Evolutionary conservation across 2,797 vertebrate species (phyloP), one percentile per base, ranked within the genome.

Genomic region (Acanthurus tractus): DNA sequence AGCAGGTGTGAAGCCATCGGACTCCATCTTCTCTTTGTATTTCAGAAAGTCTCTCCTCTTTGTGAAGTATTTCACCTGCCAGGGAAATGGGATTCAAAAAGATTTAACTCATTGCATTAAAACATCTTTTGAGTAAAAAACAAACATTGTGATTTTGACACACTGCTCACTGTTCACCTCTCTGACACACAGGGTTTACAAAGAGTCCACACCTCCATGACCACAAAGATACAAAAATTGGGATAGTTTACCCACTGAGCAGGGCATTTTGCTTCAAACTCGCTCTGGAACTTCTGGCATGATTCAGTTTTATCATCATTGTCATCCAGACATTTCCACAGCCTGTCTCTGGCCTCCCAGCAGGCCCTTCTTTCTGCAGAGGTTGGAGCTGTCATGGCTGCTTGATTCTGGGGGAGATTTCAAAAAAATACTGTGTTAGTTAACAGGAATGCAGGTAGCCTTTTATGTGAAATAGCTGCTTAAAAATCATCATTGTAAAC

Each of bases 41-140:
- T 98, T 97, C 91, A 99, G 89, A 77, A 95, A 99, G 76, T 97
- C 96, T 94, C 98, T 96, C 93, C 97, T 96, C 93, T 96, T 99
- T 84, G 86, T 74, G 80, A 99, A 99, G 78, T 99, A 95, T 78
- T 97, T 99, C 72, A 99, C 97, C 98, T 99, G 93, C 2, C 12
- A 49, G 8, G 12, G 25, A 70, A 72, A 67, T 29, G 25, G 25
- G 25, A 53, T 0, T 3, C 0, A 22, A 59, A 57, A 76, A 15
- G 20, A 2, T 29, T 29, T 29, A 29, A 29, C 3, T 29, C 25
- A 29, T 29, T 29, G 25, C 3, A 4, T 29, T 29, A 29, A 29
- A 29, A 29, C 25, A 29, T 29, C 25, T 29, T 29, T 29, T 29
- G 3, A 29, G 25, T 29, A 29, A 29, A 29, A 29, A 29, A 29